Evolutionary conservation across 2,113 vertebrate species (phyloP).

Genomic region (Dicrurus megarhynchus): DNA sequence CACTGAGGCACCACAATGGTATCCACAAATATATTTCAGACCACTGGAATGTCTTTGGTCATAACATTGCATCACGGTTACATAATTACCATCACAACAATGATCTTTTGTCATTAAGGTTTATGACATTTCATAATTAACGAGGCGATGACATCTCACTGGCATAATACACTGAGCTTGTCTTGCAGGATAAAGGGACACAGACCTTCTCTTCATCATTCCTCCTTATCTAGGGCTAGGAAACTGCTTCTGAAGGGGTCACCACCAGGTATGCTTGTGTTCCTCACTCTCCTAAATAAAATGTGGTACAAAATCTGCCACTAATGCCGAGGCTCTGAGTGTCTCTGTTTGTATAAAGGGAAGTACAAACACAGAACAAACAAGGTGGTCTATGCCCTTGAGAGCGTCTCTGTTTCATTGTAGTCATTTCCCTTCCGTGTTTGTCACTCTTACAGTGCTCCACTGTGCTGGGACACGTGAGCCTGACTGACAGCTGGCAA

Average conservation of each 20-base stretch:
- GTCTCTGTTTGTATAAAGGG: background rate
- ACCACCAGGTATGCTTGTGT: background rate
- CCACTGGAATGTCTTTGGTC: conserved; percentile 49
- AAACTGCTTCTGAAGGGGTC: background rate
- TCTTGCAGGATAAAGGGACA: background rate
- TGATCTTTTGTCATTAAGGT: conserved; percentile 16
- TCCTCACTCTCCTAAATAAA: background rate
- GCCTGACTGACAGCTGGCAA: background rate
- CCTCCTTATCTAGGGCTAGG: background rate
- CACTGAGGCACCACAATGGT: conserved; percentile 11
- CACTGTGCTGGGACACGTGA: background rate
- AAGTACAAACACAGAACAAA: conserved; percentile 19
- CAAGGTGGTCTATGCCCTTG: conserved; percentile 5
- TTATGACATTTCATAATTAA: conserved; percentile 23
- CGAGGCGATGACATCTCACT: conserved; percentile 9
- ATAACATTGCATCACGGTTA: conserved; percentile 33
- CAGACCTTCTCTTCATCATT: background rate
- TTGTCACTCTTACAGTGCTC: background rate
- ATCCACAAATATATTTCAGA: conserved; percentile 23
- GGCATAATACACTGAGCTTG: background rate
- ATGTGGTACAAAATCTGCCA: background rate
- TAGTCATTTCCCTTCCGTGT: background rate
- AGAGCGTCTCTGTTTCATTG: background rate
- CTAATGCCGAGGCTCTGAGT: background rate
- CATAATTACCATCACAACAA: conserved; percentile 39